Conservation (phyloP, 2,113 vertebrate genomes). For the Upupa epops region DNA sequence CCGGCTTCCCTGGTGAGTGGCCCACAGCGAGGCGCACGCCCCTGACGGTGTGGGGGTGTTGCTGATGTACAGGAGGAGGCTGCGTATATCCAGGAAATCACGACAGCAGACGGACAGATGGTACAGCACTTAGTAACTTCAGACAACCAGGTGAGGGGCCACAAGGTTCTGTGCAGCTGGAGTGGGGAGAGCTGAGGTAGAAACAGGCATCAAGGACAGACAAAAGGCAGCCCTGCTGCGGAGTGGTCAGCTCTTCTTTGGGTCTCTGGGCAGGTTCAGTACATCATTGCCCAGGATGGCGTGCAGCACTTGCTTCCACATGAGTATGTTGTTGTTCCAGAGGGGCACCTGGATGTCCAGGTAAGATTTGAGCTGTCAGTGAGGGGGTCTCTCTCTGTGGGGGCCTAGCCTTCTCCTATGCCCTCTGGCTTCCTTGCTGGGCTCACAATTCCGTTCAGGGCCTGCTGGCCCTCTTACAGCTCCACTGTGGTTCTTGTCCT, state of each 20-base stretch:
- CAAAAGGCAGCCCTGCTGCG: background rate
- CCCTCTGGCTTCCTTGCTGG: rapidly evolving
- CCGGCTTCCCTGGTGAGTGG: no score
- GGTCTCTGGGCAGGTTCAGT: constrained; percentile 84
- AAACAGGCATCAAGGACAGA: background rate
- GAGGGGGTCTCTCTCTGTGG: rapidly evolving
- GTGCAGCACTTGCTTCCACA: constrained; percentile 93
- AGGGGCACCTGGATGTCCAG: constrained; percentile 96
- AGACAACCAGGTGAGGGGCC: constrained; percentile 85
- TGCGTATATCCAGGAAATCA: constrained; percentile 95
- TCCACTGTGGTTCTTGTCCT: background rate
- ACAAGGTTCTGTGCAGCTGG: rapidly evolving
- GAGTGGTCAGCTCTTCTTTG: no score
- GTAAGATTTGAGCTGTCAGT: constrained; percentile 58
- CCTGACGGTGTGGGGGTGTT: rapidly evolving
- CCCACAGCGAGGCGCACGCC: no score
- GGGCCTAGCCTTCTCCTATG: background rate
- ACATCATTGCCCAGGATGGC: constrained; percentile 94
- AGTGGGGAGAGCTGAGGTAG: background rate
- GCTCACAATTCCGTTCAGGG: background rate
- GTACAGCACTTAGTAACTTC: constrained; percentile 93
- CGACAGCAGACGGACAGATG: constrained; percentile 91
- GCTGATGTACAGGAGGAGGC: constrained; percentile 84
- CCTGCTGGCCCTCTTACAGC: rapidly evolving
- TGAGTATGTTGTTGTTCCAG: constrained; percentile 92